Percentiles rank a stretch among this genome's conserved stretches.
phyloP scores from a whole-genome alignment of 1,140 invertebrate genomes.

The Anthonomus grandis region DNA sequence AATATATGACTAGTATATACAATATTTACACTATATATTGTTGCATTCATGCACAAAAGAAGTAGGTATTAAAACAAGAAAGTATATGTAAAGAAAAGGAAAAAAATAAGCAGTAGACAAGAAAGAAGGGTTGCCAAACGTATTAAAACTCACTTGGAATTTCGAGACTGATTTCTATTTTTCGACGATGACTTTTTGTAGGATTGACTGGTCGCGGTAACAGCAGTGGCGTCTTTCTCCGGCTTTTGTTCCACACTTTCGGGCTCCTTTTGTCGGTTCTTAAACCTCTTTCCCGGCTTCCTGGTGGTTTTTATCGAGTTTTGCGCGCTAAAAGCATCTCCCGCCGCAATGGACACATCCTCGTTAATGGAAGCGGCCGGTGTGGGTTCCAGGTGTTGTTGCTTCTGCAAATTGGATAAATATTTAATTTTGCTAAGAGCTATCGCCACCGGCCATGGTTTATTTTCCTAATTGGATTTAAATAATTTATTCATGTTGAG shows the following conservation, averaged over 20 bases:
- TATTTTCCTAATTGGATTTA: background rate
- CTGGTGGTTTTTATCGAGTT: slow-evolving; percentile 55
- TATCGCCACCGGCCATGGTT: background rate
- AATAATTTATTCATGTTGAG: background rate
- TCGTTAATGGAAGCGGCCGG: slow-evolving; percentile 55
- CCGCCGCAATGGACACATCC: slow-evolving; percentile 52
- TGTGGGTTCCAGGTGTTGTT: slow-evolving; percentile 60
- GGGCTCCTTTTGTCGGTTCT: slow-evolving; percentile 44
- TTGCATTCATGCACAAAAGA: too few species aligned
- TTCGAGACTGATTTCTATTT: slow-evolving; percentile 26
- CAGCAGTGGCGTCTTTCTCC: slow-evolving; percentile 32
- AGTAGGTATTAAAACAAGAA: too few species aligned
- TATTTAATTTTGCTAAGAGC: slow-evolving; percentile 8
- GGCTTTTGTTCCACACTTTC: slow-evolving; percentile 38
- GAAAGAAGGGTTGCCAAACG: too few species aligned
- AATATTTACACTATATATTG: too few species aligned
- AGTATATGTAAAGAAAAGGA: too few species aligned
- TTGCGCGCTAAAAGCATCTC: slow-evolving; percentile 51
- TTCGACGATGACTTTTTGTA: slow-evolving; percentile 35
- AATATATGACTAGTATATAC: too few species aligned
- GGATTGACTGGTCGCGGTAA: slow-evolving; percentile 35
- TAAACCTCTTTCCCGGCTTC: slow-evolving; percentile 50
- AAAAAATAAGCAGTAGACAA: background rate
- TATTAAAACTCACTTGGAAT: slow-evolving; percentile 36
- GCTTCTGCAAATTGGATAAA: slow-evolving; percentile 42